phyloP scores from a whole-genome alignment of 2,113 vertebrate genomes.

The Ophiodon elongatus region DNA sequence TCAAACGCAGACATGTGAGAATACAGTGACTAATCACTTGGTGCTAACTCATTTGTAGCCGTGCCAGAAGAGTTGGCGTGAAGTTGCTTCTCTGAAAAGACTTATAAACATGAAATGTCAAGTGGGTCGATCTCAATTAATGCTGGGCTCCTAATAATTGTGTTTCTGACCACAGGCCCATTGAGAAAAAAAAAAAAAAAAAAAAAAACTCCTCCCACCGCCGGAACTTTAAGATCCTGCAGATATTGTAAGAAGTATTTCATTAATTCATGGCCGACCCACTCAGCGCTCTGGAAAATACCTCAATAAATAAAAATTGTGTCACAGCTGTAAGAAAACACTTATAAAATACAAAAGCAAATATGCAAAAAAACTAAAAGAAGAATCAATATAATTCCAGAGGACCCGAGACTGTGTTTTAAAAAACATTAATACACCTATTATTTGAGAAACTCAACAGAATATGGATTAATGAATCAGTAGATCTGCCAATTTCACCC shows the following conservation, averaged over 20 bases:
- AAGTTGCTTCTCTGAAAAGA: not conserved
- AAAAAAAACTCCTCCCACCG: not conserved
- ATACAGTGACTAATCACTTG: slow-evolving; percentile 37
- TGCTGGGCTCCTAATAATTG: not conserved
- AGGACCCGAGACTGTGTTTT: not conserved
- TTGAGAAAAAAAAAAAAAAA: not conserved
- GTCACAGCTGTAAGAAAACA: not conserved
- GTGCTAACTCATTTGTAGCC: slow-evolving; percentile 7
- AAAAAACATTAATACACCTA: not conserved
- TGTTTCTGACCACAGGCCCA: not conserved
- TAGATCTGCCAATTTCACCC: not conserved
- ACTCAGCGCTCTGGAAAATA: not conserved
- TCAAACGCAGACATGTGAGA: slow-evolving; percentile 33
- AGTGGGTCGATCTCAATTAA: not conserved
- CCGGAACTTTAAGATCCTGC: not conserved
- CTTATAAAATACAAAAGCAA: not conserved
- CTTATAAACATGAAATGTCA: not conserved
- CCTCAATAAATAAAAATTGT: not conserved
- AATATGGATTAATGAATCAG: not conserved
- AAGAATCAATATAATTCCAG: not conserved
- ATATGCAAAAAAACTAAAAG: not conserved
- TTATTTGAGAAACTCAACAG: not conserved
- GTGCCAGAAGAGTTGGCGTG: slow-evolving; percentile 14
- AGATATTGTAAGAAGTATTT: not conserved
- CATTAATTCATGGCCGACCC: not conserved